Percentiles rank a stretch among this genome's conserved stretches.
phyloP scores from a whole-genome alignment of 2,888 invertebrate genomes.

The Argyresthia albistria region DNA sequence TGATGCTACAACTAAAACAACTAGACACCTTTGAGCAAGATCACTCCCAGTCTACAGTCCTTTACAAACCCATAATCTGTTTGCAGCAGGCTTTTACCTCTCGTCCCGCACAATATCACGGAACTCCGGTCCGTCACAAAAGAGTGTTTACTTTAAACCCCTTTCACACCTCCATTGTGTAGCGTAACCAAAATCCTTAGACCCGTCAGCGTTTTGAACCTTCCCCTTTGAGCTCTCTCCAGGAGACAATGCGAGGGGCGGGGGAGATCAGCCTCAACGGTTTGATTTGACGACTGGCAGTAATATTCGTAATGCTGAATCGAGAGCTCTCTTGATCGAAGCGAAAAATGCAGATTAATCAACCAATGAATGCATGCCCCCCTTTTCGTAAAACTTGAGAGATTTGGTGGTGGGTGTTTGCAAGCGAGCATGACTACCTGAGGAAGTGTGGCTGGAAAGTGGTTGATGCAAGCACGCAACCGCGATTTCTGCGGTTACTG shows the following conservation, averaged over 20 bases:
- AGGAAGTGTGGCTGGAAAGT: too few species aligned
- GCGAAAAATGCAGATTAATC: too few species aligned
- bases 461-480: too few species aligned
- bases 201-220: conserved; percentile 13
- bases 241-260: conserved; percentile 2
- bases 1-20: too few species aligned
- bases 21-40: too few species aligned
- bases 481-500: too few species aligned
- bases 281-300: conserved; percentile 8
- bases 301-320: conserved; percentile 27
- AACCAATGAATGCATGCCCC: too few species aligned
- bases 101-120: conserved; percentile 40
- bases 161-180: conserved; percentile 65
- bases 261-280: conserved; percentile 4
- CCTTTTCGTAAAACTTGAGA: too few species aligned
- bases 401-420: too few species aligned
- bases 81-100: conserved; percentile 36
- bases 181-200: conserved; percentile 26
- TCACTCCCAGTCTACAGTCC: not conserved
- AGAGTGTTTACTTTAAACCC: conserved; percentile 68
- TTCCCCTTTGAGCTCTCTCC: conserved; percentile 3
- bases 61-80: conserved; percentile 48
- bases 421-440: too few species aligned
- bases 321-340: conserved; percentile 33
- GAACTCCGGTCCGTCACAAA: conserved; percentile 37